These are phyloP conservation scores for Epirrita christyi DNA, from an alignment of 2,888 invertebrate genomes.

Conservation along the genomic window DNA sequence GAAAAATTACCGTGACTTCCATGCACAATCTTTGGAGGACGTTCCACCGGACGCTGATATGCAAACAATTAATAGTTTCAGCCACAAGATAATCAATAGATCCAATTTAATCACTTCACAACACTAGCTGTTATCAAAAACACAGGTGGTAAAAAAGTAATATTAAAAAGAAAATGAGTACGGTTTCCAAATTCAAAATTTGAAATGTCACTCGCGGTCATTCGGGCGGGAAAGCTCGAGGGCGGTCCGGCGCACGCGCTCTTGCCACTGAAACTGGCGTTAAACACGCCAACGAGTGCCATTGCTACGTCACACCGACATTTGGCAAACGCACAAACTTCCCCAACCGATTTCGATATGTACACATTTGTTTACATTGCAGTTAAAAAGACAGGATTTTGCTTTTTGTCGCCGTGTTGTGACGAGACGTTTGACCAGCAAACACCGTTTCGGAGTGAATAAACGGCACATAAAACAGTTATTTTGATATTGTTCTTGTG, in stretches of 20 bases:
- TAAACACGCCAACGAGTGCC: constrained; percentile 50
- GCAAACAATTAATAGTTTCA: constrained; percentile 48
- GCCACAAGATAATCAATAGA: constrained; percentile 48
- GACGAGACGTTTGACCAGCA: constrained; percentile 42
- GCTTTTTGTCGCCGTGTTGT: constrained; percentile 50
- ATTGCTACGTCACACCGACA: constrained; percentile 50
- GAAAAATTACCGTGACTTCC: constrained; percentile 53
- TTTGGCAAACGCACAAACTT: constrained; percentile 57
- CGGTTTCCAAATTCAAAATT: constrained; percentile 51
- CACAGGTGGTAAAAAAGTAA: constrained; percentile 43
- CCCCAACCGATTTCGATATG: constrained; percentile 51
- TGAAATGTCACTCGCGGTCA: constrained; percentile 67
- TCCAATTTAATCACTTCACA: constrained; percentile 40
- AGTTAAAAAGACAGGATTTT: constrained; percentile 45
- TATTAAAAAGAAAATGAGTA: constrained; percentile 34
- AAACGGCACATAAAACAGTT: constrained; percentile 58
- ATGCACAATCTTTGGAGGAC: constrained; percentile 50
- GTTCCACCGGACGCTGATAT: constrained; percentile 46
- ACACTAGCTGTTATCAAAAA: constrained; percentile 46
- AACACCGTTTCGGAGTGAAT: constrained; percentile 48
- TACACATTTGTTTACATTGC: constrained; percentile 52
- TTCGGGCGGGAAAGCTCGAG: constrained; percentile 62
- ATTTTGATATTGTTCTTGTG: constrained; percentile 60
- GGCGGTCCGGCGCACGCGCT: constrained; percentile 73
- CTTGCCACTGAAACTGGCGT: constrained; percentile 68